These are phyloP conservation scores for Scaptomyza cyrtandrae DNA, from an alignment of 2,888 invertebrate species.

Conservation along the genomic window DNA sequence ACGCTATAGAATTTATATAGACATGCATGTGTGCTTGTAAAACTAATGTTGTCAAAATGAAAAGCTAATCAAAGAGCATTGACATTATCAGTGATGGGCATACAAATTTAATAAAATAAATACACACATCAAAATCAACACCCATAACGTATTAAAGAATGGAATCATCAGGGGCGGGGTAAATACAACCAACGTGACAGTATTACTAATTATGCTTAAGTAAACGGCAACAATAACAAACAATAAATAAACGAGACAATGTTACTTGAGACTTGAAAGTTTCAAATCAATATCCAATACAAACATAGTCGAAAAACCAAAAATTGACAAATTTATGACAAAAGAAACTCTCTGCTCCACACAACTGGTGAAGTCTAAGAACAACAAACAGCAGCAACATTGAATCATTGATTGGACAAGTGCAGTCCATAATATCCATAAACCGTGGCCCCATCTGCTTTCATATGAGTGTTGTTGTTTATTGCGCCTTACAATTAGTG, in stretches of 20 bases:
- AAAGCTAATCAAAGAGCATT: conserved; percentile 56
- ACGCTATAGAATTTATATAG: conserved; percentile 49
- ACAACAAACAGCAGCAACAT: conserved; percentile 7
- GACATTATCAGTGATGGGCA: conserved; percentile 37
- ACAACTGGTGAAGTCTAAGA: conserved; percentile 4
- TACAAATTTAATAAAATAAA: too few species aligned
- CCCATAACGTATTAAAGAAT: conserved; percentile 44
- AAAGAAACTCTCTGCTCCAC: conserved; percentile 16
- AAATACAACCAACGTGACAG: conserved; percentile 62
- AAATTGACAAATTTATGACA: conserved; percentile 43
- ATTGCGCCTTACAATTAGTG: conserved; percentile 45
- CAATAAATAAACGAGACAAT: conserved; percentile 23
- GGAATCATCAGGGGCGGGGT: background rate
- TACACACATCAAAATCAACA: conserved; percentile 22
- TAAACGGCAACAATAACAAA: conserved; percentile 45
- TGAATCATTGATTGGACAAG: conserved; percentile 30
- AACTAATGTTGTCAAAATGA: conserved; percentile 42
- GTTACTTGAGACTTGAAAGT: conserved; percentile 58
- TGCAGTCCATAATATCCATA: conserved; percentile 29
- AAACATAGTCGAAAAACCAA: conserved; percentile 18
- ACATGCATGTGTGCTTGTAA: background rate
- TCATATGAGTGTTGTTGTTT: conserved; percentile 35
- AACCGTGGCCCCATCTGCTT: conserved; percentile 10
- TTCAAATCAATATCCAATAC: conserved; percentile 26
- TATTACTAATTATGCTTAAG: conserved; percentile 64